A percentile compares a stretch with the other conserved stretches of the same genome.
phyloP scores from a whole-genome alignment of 2,797 vertebrate genomes.

The Orientallactaga sibirica region DNA sequence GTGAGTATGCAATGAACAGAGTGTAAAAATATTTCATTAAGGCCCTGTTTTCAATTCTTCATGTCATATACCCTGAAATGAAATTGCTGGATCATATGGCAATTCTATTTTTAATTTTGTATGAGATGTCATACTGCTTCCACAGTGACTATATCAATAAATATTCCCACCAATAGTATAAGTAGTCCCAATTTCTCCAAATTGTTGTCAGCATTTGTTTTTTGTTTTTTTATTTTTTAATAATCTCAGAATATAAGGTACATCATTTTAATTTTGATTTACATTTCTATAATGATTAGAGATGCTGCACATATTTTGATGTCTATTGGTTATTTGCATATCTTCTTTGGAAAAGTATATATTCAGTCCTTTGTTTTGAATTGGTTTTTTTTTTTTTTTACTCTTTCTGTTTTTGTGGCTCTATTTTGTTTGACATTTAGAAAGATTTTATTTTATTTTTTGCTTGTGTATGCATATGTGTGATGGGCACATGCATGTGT shows the following conservation, averaged over 20 bases:
- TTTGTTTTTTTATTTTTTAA: not conserved
- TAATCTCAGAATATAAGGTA: not conserved
- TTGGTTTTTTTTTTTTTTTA: not conserved
- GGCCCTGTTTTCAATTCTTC: not conserved
- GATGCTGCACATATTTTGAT: not conserved
- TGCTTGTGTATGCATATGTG: too few relatives aligned
- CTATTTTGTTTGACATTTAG: too few relatives aligned
- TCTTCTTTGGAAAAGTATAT: not conserved
- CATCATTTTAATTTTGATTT: not conserved
- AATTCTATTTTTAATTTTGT: slow-evolving; percentile 27
- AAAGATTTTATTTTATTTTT: too few relatives aligned
- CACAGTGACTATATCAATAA: not conserved
- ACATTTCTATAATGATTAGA: not conserved
- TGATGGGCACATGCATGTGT: too few relatives aligned
- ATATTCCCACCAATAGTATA: not conserved
- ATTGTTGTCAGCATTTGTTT: not conserved
- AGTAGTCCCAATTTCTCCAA: not conserved
- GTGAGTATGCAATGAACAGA: not conserved
- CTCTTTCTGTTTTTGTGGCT: not conserved
- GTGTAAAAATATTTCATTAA: not conserved
- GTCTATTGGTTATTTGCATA: not conserved
- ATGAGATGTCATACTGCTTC: not conserved
- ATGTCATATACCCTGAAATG: not conserved
- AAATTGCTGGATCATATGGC: not conserved
- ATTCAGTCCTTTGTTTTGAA: not conserved